Conservation (phyloP, 2,888 invertebrate genomes). For the Scotopteryx bipunctaria region DNA sequence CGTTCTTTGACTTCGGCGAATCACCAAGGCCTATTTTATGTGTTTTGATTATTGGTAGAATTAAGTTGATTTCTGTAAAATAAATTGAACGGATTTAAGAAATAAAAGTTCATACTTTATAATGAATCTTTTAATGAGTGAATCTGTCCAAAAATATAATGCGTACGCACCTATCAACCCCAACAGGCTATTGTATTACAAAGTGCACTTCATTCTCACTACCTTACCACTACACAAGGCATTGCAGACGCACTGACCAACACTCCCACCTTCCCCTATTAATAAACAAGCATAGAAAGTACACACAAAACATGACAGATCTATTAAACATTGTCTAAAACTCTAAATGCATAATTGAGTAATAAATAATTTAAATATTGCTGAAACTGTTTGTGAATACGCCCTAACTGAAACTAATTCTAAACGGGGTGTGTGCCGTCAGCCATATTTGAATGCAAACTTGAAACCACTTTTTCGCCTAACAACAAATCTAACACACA, state of each 20-base stretch:
- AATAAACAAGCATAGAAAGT: conserved; percentile 3
- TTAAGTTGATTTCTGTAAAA: conserved; percentile 10
- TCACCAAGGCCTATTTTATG: conserved; percentile 6
- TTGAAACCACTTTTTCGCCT: conserved; percentile 38
- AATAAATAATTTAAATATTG: neutral
- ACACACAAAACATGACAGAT: neutral
- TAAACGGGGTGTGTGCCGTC: conserved; percentile 5
- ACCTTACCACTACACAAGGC: conserved; percentile 51
- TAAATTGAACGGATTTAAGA: conserved; percentile 32
- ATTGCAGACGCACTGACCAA: conserved; percentile 19
- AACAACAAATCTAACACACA: conserved; percentile 46
- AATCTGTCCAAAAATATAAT: conserved; percentile 80
- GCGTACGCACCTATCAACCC: conserved; percentile 67
- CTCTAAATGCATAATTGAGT: too few species aligned
- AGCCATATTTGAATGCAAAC: conserved; percentile 27
- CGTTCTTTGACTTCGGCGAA: conserved; percentile 9
- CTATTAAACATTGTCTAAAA: too few species aligned
- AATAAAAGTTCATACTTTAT: conserved; percentile 56
- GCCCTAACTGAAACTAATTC: neutral
- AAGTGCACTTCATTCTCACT: conserved; percentile 65
- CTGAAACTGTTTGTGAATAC: conserved; percentile 3
- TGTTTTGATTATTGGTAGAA: conserved; percentile 1
- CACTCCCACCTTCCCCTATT: conserved; percentile 11
- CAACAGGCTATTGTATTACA: conserved; percentile 66
- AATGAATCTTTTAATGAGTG: conserved; percentile 72